These are phyloP conservation scores for Forficula auricularia DNA, from an alignment of 1,140 invertebrate species.

Conservation along the genomic window DNA sequence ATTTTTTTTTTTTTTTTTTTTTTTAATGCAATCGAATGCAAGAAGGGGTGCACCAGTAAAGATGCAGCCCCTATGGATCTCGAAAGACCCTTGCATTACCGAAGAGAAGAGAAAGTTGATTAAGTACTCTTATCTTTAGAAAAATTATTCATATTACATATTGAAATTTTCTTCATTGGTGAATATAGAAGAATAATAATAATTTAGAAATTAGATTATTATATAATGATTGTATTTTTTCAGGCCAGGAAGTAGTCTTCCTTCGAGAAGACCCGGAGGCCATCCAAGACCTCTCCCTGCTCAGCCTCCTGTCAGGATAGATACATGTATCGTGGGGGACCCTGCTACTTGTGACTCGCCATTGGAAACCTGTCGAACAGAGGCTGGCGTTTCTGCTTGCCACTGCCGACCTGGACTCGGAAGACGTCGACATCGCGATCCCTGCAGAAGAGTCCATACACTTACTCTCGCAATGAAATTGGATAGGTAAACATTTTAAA, in stretches of 20 bases:
- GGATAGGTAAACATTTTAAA: background rate
- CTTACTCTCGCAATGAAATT: slow-evolving; percentile 13
- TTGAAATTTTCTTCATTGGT: no score
- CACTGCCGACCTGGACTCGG: slow-evolving; percentile 74
- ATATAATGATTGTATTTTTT: no score
- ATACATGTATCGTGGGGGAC: slow-evolving; percentile 86
- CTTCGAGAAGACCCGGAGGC: slow-evolving; percentile 27
- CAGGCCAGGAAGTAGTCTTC: slow-evolving; percentile 25
- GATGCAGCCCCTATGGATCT: no score
- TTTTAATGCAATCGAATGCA: no score
- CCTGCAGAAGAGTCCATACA: slow-evolving; percentile 44
- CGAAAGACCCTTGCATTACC: no score
- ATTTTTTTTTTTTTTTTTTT: no score
- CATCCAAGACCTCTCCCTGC: slow-evolving; percentile 39
- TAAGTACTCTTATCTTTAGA: no score
- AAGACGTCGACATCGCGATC: slow-evolving; percentile 51
- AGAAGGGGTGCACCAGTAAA: no score
- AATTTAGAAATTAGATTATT: no score
- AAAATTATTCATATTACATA: no score
- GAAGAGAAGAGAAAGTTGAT: no score
- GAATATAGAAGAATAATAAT: no score
- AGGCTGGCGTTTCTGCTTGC: slow-evolving; percentile 79
- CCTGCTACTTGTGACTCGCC: slow-evolving; percentile 76
- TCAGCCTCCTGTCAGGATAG: slow-evolving; percentile 39
- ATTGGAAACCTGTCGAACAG: slow-evolving; percentile 72